These are phyloP conservation scores for Petrocephalus microphthalmus DNA, from an alignment of 2,113 vertebrate genomes.

Conservation along the genomic window DNA sequence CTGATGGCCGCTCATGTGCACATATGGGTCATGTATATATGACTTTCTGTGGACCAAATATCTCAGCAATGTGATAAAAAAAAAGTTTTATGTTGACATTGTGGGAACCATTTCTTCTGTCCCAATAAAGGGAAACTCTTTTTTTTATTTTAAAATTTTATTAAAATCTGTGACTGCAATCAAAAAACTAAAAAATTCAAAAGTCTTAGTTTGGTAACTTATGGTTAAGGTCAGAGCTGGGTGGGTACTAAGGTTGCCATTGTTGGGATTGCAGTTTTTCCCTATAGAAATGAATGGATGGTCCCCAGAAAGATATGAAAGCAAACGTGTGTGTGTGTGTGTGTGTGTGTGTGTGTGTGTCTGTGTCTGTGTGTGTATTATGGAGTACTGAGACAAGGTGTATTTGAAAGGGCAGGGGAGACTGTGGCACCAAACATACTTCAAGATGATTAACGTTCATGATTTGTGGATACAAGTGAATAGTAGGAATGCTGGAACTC, in stretches of 20 bases:
- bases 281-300: neutral
- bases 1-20: neutral
- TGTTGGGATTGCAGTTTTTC: neutral
- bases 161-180: neutral
- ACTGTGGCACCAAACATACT: conserved; percentile 40
- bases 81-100: neutral
- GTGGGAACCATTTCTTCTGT: conserved; percentile 33
- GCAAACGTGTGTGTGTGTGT: conserved; percentile 31
- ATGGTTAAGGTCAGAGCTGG: neutral
- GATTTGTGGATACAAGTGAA: conserved; percentile 66
- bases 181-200: neutral
- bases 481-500: conserved; percentile 51
- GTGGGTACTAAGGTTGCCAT: neutral
- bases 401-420: conserved; percentile 54
- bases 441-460: conserved; percentile 57
- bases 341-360: conserved; percentile 43
- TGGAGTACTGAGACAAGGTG: conserved; percentile 44
- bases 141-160: no score
- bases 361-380: conserved; percentile 39
- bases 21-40: neutral
- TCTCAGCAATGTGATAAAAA: neutral
- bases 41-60: neutral
- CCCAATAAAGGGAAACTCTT: neutral
- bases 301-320: neutral
- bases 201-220: neutral